Percentiles rank a stretch among this genome's conserved stretches.
phyloP scores from a whole-genome alignment of 2,113 vertebrate genomes.

The Tachycineta bicolor region DNA sequence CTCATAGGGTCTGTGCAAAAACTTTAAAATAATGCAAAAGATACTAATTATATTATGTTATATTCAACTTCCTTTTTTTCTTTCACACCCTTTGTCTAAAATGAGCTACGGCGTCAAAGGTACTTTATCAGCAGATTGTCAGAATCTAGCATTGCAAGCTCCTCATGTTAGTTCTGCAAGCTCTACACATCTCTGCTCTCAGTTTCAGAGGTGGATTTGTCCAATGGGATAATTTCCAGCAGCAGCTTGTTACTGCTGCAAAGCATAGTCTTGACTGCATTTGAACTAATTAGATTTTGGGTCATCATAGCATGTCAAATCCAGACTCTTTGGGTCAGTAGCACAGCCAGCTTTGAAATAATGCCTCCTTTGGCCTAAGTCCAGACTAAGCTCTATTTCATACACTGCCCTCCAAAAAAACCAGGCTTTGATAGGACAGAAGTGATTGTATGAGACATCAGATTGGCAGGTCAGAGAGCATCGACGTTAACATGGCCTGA shows the following conservation, averaged over 20 bases:
- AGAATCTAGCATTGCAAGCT: not conserved
- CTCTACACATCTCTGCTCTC: not conserved
- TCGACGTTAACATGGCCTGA: not conserved
- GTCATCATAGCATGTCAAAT: not conserved
- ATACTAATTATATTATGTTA: not conserved
- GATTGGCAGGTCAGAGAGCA: conserved; percentile 1
- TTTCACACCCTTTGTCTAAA: not conserved
- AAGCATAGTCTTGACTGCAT: not conserved
- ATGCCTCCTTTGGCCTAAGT: not conserved
- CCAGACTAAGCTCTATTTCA: not conserved
- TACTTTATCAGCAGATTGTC: not conserved
- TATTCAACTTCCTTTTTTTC: not conserved
- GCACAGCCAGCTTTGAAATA: conserved; percentile 6
- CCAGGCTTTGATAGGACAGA: not conserved
- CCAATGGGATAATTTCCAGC: not conserved
- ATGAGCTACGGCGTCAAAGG: not conserved
- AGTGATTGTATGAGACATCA: not conserved
- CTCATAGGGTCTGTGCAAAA: not conserved
- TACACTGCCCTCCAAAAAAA: not conserved
- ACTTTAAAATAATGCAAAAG: not conserved
- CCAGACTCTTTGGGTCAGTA: not conserved
- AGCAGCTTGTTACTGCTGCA: not conserved
- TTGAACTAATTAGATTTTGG: not conserved
- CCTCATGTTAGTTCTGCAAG: not conserved
- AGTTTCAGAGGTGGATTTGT: not conserved